Conservation (phyloP, 2,113 vertebrate genomes). For the rabbit (Oryctolagus cuniculus) region mOryCun1.1 NC_091440.1:94397501-94398000, state of each 20-base stretch:
- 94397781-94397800: neutral
- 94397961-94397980: neutral
- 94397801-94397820: neutral
- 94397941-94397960: conserved; percentile 30
- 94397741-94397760: conserved; percentile 36
- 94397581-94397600: too few species aligned
- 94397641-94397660: neutral
- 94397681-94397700: neutral
- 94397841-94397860: neutral
- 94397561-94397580: too few species aligned
- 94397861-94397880: neutral
- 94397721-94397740: neutral
- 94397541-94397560: too few species aligned
- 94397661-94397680: neutral
- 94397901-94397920: conserved; percentile 51
- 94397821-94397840: conserved; percentile 27
- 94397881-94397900: neutral
- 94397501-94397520: too few species aligned
- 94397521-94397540: too few species aligned
- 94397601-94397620: neutral
- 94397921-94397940: neutral
- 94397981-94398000: conserved; percentile 50
- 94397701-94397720: neutral
- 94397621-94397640: neutral
- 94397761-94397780: neutral